These are phyloP conservation scores for Anthopleura xanthogrammica DNA, from an alignment of 92 coral and sea anemone genomes.

Conservation along the genomic window DNA sequence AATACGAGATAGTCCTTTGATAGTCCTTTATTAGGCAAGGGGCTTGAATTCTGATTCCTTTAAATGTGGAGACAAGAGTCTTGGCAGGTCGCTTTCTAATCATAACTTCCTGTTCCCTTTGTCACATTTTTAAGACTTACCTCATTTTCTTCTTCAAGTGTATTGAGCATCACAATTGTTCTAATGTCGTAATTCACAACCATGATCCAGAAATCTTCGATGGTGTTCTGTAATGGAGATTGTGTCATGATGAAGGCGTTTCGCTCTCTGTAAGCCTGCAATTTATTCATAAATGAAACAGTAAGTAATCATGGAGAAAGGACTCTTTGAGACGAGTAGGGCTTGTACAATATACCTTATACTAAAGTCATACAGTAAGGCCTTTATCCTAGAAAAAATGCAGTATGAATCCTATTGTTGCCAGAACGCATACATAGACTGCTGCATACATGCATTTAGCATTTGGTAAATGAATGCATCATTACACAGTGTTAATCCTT, in stretches of 20 bases:
- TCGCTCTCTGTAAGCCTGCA: constrained; percentile 14
- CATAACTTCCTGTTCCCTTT: too few species aligned
- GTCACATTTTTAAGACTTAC: neutral
- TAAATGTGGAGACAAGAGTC: neutral
- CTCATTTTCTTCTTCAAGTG: constrained; percentile 15
- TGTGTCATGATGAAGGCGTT: constrained; percentile 34
- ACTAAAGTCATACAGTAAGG: too few species aligned
- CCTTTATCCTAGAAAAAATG: too few species aligned
- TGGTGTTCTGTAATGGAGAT: constrained; percentile 21
- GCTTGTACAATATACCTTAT: too few species aligned
- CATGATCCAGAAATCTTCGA: constrained; percentile 39
- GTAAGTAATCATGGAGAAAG: neutral
- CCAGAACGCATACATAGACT: too few species aligned
- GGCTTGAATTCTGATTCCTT: neutral
- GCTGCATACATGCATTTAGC: too few species aligned
- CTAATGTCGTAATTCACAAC: constrained; percentile 22
- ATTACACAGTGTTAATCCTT: too few species aligned
- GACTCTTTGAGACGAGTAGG: neutral
- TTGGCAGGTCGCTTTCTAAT: neutral
- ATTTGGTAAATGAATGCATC: too few species aligned
- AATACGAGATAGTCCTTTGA: neutral
- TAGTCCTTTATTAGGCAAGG: too few species aligned
- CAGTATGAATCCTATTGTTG: too few species aligned
- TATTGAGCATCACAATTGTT: constrained; percentile 24
- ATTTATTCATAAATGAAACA: neutral